Conservation (phyloP, 1,140 invertebrate species). For the Dendroctonus ponderosae region DNA sequence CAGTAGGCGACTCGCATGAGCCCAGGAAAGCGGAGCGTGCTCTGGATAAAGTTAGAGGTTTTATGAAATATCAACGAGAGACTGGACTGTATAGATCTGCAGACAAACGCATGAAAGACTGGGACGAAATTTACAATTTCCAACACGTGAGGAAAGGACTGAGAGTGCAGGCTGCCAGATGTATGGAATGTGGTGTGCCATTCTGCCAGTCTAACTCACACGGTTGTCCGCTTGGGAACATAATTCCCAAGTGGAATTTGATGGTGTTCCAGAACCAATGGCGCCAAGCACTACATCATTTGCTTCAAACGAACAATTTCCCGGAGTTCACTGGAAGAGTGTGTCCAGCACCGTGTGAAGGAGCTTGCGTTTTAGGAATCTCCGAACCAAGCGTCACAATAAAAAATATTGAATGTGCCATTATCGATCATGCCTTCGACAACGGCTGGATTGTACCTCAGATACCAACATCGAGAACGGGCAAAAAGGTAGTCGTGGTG, state of each 20-base stretch:
- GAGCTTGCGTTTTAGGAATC: slow-evolving; percentile 95
- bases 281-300: slow-evolving; percentile 92
- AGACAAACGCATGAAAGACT: slow-evolving; percentile 84
- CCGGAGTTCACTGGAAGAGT: slow-evolving; percentile 98
- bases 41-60: slow-evolving; percentile 88
- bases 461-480: slow-evolving; percentile 71
- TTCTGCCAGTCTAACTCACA: slow-evolving; percentile 94
- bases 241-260: slow-evolving; percentile 99
- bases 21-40: slow-evolving; percentile 77
- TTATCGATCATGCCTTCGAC: slow-evolving; percentile 98
- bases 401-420: slow-evolving; percentile 98
- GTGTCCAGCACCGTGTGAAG: slow-evolving; percentile 98
- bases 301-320: slow-evolving; percentile 98
- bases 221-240: slow-evolving; percentile 94
- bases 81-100: slow-evolving; percentile 79
- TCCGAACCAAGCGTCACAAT: slow-evolving; percentile 96
- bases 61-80: slow-evolving; percentile 94
- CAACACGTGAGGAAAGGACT: slow-evolving; percentile 82
- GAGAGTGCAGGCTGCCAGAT: slow-evolving; percentile 61
- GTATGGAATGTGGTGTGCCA: slow-evolving; percentile 99
- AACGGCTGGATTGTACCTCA: slow-evolving; percentile 89
- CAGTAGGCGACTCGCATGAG: slow-evolving; percentile 73
- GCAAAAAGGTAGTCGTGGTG: slow-evolving; percentile 87
- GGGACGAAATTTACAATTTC: slow-evolving; percentile 96
- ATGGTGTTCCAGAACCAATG: slow-evolving; percentile 92